Conservation (phyloP, 2,797 vertebrate species). For the Apogon talboti region DNA sequence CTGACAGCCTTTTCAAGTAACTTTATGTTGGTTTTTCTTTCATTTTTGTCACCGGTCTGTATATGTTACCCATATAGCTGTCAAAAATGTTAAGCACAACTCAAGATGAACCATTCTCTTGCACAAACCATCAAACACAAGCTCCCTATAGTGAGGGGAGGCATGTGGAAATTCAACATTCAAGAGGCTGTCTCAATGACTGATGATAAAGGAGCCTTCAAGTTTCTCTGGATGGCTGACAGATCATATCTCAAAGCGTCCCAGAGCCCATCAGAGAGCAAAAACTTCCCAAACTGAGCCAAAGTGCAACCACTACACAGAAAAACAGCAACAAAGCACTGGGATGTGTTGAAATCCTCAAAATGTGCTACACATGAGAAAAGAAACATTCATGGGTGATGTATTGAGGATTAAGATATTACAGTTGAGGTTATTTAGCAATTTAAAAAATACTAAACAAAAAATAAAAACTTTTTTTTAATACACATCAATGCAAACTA, state of each 20-base stretch:
- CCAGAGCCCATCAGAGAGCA: neutral
- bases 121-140: too few species aligned
- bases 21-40: too few species aligned
- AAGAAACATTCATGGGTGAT: neutral
- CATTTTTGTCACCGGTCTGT: too few species aligned
- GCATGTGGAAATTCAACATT: slow-evolving; percentile 21
- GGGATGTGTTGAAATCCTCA: slow-evolving; percentile 9
- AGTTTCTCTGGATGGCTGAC: slow-evolving; percentile 11
- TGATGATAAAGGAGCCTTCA: neutral
- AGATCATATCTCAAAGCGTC: slow-evolving; percentile 29
- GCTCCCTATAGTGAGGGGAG: neutral
- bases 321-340: slow-evolving; percentile 4
- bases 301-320: slow-evolving; percentile 2
- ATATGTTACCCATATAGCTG: neutral
- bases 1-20: too few species aligned
- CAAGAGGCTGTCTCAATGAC: neutral
- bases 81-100: neutral
- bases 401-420: neutral
- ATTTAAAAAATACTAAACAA: neutral
- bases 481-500: neutral
- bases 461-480: neutral
- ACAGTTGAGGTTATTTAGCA: neutral
- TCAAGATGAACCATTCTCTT: neutral
- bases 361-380: neutral
- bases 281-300: neutral